Evolutionary conservation across 2,888 invertebrate genomes (phyloP).

Genomic region (Nymphalis polychloros): DNA sequence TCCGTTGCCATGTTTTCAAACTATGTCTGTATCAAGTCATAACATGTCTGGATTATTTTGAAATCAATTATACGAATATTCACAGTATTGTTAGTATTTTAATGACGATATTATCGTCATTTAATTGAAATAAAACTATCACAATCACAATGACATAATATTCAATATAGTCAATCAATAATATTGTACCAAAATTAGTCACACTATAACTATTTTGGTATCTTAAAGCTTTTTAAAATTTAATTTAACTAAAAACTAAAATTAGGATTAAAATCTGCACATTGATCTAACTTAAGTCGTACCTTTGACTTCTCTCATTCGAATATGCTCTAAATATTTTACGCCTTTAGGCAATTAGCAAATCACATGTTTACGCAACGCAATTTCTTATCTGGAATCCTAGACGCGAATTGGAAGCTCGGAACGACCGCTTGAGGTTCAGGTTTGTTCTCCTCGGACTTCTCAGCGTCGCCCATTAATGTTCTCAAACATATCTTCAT

Average conservation of each 20-base stretch:
- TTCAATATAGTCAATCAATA: not conserved
- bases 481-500: constrained; percentile 81
- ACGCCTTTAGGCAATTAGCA: constrained; percentile 12
- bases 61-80: constrained; percentile 8
- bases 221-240: constrained; percentile 30
- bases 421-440: constrained; percentile 67
- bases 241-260: constrained; percentile 6
- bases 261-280: not conserved
- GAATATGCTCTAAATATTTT: not conserved
- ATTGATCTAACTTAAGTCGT: not conserved
- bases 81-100: not conserved
- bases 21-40: constrained; percentile 18
- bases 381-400: constrained; percentile 87
- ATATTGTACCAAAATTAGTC: constrained; percentile 6
- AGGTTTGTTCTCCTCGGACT: constrained; percentile 53
- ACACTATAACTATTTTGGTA: constrained; percentile 24
- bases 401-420: constrained; percentile 86
- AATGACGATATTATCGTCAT: constrained; percentile 7
- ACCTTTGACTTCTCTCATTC: constrained; percentile 1
- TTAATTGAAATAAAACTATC: constrained; percentile 4
- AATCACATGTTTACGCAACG: constrained; percentile 90
- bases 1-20: constrained; percentile 21
- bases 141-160: constrained; percentile 16
- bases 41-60: constrained; percentile 12
- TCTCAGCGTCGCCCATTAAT: constrained; percentile 72